Percentiles rank a stretch among this genome's conserved stretches.
These are phyloP conservation scores for Himalopsyche tibetana DNA, from an alignment of 2,888 invertebrate genomes.

Conservation along the genomic window DNA sequence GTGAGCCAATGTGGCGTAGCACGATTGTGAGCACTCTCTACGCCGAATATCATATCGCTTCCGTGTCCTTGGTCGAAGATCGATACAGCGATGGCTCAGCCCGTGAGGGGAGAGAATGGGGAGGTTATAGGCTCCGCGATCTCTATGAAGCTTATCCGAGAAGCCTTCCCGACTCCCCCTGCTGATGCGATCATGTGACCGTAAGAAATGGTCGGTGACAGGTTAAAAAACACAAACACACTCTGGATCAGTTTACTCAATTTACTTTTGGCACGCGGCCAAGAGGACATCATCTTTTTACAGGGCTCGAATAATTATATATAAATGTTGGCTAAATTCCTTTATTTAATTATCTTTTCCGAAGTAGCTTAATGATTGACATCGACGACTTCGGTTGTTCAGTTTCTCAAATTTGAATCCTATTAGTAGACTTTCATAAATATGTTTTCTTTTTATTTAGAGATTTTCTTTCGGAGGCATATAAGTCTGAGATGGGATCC, in stretches of 20 bases:
- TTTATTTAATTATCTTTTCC: no score
- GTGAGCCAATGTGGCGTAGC: not conserved
- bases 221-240: slow-evolving; percentile 61
- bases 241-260: slow-evolving; percentile 62
- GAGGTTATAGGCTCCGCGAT: not conserved
- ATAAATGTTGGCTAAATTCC: no score
- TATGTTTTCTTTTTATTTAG: no score
- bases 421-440: no score
- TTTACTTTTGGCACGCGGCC: slow-evolving; percentile 55
- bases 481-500: no score
- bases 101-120: not conserved
- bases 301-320: not conserved
- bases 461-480: no score
- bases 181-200: slow-evolving; percentile 45
- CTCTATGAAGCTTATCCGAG: slow-evolving; percentile 43
- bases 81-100: slow-evolving; percentile 60
- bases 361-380: no score
- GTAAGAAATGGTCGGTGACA: slow-evolving; percentile 57
- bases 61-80: slow-evolving; percentile 62
- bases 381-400: no score
- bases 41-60: slow-evolving; percentile 15
- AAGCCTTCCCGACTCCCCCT: slow-evolving; percentile 43
- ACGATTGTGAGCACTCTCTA: not conserved
- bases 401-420: no score
- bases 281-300: not conserved